Evolutionary conservation across 2,888 invertebrate genomes (phyloP).

Genomic region (Hemicrepidius hirtus): DNA sequence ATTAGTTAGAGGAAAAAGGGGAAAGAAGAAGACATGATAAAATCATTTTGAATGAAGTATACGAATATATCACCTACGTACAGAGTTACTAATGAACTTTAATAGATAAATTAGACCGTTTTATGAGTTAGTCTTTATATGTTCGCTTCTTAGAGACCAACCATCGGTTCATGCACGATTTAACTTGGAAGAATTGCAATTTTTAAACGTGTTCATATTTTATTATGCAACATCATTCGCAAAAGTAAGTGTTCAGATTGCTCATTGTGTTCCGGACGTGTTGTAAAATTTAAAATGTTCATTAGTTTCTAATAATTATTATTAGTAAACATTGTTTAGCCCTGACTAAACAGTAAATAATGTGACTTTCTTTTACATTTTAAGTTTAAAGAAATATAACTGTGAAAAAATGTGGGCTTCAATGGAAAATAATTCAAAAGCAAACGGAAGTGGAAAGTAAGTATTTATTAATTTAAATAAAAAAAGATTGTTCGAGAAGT

Average conservation of each 20-base stretch:
- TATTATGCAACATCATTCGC: constrained; percentile 8
- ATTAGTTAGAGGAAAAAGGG: neutral
- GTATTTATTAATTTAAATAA: no score
- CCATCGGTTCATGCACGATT: constrained; percentile 38
- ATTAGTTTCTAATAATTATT: neutral
- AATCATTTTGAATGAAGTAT: constrained; percentile 41
- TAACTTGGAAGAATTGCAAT: constrained; percentile 26
- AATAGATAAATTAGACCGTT: constrained; percentile 70
- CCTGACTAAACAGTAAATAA: neutral
- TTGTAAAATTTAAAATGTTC: neutral
- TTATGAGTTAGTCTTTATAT: constrained; percentile 49
- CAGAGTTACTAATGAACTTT: constrained; percentile 68
- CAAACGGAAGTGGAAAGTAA: constrained; percentile 39
- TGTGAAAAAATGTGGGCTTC: constrained; percentile 32
- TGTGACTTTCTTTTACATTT: neutral
- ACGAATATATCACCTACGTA: constrained; percentile 54
- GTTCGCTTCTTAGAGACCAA: constrained; percentile 38
- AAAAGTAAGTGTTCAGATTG: constrained; percentile 1
- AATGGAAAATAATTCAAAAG: constrained; percentile 26
- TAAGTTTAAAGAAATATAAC: no score
- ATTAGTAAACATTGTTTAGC: no score
- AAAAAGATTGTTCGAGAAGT: no score
- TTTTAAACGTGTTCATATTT: constrained; percentile 19
- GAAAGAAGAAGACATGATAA: constrained; percentile 8
- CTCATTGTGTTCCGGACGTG: constrained; percentile 17